Conservation (phyloP, 2,888 invertebrate species). For the Heliconius hortense region DNA sequence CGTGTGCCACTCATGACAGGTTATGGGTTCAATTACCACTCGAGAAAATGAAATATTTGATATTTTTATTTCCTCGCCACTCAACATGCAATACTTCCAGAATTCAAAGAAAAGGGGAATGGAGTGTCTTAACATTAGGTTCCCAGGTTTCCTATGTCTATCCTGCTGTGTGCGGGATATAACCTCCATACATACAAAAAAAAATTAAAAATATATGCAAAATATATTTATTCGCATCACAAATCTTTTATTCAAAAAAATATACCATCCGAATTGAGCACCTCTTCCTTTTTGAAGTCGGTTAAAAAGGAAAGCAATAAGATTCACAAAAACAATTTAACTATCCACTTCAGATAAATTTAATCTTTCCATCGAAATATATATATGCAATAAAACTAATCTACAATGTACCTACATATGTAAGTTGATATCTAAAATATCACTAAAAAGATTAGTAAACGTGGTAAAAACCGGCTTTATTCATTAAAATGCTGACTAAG, state of each 20-base stretch:
- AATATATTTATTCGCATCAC: too few relatives aligned
- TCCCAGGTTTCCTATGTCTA: background rate
- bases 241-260: too few relatives aligned
- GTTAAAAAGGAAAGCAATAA: background rate
- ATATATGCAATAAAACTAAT: background rate
- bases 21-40: too few relatives aligned
- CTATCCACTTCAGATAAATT: background rate
- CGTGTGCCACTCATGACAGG: too few relatives aligned
- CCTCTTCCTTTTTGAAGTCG: too few relatives aligned
- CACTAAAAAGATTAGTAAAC: constrained; percentile 4
- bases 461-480: background rate
- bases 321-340: background rate
- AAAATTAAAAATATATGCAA: too few relatives aligned
- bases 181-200: background rate
- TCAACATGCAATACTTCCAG: background rate
- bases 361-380: background rate
- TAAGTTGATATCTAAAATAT: background rate
- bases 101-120: background rate
- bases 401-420: background rate
- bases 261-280: too few relatives aligned
- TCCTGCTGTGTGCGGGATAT: background rate
- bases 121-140: background rate
- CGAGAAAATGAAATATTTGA: too few relatives aligned
- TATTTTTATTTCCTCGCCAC: background rate
- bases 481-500: background rate